These are phyloP conservation scores for Oreohelix idahoensis DNA, from an alignment of 1,140 invertebrate species.

Conservation along the genomic window DNA sequence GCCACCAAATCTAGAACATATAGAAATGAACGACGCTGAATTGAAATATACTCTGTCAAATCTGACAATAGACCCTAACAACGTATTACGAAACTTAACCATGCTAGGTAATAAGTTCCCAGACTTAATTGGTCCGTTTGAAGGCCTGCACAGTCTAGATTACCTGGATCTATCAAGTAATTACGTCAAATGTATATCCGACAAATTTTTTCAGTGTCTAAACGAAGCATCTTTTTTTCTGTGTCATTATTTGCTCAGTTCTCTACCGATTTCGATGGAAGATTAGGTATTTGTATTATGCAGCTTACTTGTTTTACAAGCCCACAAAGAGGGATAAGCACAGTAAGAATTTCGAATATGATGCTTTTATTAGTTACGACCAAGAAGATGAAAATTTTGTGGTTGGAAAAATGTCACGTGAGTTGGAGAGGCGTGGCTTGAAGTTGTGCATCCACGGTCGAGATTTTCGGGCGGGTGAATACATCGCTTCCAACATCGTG, in stretches of 20 bases:
- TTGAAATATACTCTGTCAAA: slow-evolving; percentile 31
- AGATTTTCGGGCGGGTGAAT: slow-evolving; percentile 60
- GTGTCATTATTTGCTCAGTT: slow-evolving; percentile 35
- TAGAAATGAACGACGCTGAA: slow-evolving; percentile 25
- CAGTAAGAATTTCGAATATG: slow-evolving; percentile 41
- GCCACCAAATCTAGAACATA: slow-evolving; percentile 36
- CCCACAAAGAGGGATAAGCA: not conserved
- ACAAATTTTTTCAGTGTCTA: slow-evolving; percentile 39
- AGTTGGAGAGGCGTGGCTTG: slow-evolving; percentile 47
- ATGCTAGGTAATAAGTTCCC: slow-evolving; percentile 35
- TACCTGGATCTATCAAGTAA: slow-evolving; percentile 37
- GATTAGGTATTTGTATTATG: slow-evolving; percentile 56
- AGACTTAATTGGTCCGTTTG: slow-evolving; percentile 41
- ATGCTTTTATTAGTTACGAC: slow-evolving; percentile 57
- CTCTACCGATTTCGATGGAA: slow-evolving; percentile 54
- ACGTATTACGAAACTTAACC: slow-evolving; percentile 1
- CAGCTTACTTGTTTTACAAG: slow-evolving; percentile 40
- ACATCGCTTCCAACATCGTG: slow-evolving; percentile 78
- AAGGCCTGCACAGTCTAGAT: slow-evolving; percentile 19
- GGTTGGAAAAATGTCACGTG: slow-evolving; percentile 33
- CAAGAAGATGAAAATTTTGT: slow-evolving; percentile 48
- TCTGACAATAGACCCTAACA: slow-evolving; percentile 3
- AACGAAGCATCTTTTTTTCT: slow-evolving; percentile 26
- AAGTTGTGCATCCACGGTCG: slow-evolving; percentile 55
- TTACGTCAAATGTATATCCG: slow-evolving; percentile 29